Evolutionary conservation across 2,797 vertebrate species (phyloP).

Genomic region (Lutjanus argentimaculatus): DNA sequence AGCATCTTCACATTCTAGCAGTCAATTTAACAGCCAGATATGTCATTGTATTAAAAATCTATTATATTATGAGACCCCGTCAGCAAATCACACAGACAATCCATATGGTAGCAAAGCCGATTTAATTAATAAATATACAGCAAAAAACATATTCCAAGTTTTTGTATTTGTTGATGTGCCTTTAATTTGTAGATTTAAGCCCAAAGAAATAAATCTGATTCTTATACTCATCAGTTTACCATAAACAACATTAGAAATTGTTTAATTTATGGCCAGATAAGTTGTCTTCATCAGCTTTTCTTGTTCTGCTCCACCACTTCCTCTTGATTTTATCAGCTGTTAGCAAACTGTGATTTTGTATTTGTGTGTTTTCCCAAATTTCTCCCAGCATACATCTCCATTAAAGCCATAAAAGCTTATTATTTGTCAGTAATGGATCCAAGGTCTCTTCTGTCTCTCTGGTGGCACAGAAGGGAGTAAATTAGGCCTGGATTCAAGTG

Average conservation of each 20-base stretch:
- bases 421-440: slow-evolving; percentile 35
- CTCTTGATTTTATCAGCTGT: neutral
- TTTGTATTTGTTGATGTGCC: too few species aligned
- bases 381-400: neutral
- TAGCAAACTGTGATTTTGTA: neutral
- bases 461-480: slow-evolving; percentile 22
- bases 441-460: slow-evolving; percentile 22
- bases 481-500: slow-evolving; percentile 35
- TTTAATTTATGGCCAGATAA: neutral
- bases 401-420: slow-evolving; percentile 24
- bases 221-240: too few species aligned
- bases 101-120: too few species aligned
- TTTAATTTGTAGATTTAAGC: neutral
- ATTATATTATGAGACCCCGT: too few species aligned
- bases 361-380: slow-evolving; percentile 6
- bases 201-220: neutral
- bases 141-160: too few species aligned
- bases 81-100: too few species aligned
- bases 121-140: too few species aligned
- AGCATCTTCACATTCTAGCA: too few species aligned
- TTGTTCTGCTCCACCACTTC: neutral
- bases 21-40: too few species aligned
- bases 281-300: neutral
- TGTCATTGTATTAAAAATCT: too few species aligned
- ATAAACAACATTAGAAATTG: neutral